Conservation (phyloP, 2,113 vertebrate species). For the Callithrix jacchus region DNA sequence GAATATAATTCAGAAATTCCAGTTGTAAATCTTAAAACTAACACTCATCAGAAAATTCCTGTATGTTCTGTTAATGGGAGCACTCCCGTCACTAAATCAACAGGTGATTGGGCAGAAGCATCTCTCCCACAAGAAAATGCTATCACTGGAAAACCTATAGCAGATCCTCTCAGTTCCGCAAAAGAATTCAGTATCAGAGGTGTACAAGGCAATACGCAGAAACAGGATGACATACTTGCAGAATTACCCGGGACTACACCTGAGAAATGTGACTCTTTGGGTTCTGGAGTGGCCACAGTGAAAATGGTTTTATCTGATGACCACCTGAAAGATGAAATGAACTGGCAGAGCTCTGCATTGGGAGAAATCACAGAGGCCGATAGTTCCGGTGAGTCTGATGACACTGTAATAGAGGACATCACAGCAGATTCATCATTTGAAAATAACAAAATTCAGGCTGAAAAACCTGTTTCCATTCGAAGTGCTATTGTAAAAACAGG, state of each 20-base stretch:
- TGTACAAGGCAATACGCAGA: background rate
- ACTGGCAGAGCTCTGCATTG: conserved; percentile 71
- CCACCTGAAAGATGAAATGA: conserved; percentile 51
- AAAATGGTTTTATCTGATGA: conserved; percentile 61
- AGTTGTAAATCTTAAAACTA: conserved; percentile 61
- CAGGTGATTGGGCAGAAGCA: background rate
- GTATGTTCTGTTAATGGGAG: conserved; percentile 41
- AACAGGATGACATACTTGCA: background rate
- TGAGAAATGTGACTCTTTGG: conserved; percentile 34
- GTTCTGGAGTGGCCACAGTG: conserved; percentile 49
- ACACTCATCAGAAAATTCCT: conserved; percentile 60
- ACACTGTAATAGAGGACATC: conserved; percentile 91
- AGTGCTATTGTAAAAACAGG: background rate
- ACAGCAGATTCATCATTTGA: conserved; percentile 4
- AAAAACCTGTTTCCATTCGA: conserved; percentile 1
- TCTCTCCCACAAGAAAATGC: conserved; percentile 12
- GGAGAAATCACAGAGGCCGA: conserved; percentile 85
- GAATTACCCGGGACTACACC: conserved; percentile 52
- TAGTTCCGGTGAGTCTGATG: conserved; percentile 93
- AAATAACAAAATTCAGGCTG: conserved; percentile 22
- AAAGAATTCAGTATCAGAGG: background rate
- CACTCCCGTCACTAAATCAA: background rate
- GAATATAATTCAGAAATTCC: conserved; percentile 66
- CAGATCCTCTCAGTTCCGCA: background rate
- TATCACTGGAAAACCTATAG: background rate